Conservation (phyloP, 2,797 vertebrate species). For the Potorous gilbertii region DNA sequence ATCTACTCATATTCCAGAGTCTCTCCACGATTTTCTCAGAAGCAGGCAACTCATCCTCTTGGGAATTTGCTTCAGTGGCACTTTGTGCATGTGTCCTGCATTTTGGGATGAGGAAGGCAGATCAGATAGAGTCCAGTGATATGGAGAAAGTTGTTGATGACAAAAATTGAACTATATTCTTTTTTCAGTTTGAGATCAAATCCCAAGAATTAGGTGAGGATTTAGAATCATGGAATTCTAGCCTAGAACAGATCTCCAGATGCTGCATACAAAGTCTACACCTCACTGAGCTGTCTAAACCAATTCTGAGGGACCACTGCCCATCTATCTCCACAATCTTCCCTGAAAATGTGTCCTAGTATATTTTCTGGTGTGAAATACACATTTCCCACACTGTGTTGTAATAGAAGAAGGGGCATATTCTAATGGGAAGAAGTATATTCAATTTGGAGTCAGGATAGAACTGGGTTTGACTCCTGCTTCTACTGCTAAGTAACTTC, state of each 20-base stretch:
- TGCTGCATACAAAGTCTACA: background rate
- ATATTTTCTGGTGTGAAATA: background rate
- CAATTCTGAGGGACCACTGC: conserved; percentile 4
- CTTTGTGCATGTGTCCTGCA: background rate
- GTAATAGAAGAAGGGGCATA: background rate
- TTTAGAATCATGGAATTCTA: background rate
- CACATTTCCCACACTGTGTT: background rate
- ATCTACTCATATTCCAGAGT: background rate
- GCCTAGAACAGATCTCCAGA: background rate
- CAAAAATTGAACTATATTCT: background rate
- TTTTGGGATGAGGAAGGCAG: background rate
- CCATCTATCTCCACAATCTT: background rate
- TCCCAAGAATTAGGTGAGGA: background rate
- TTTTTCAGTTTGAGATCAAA: background rate
- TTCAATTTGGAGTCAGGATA: background rate
- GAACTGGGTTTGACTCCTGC: background rate
- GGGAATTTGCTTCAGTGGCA: background rate
- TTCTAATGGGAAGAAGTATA: background rate
- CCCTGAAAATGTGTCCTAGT: background rate
- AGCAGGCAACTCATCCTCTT: background rate
- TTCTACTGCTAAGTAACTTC: background rate
- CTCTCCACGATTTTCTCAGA: background rate
- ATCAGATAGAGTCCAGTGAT: background rate
- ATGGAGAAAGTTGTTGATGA: background rate
- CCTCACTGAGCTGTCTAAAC: background rate